Base-by-base conservation (phyloP, 1,140 invertebrate genomes). In the Heliothis virescens region DNA sequence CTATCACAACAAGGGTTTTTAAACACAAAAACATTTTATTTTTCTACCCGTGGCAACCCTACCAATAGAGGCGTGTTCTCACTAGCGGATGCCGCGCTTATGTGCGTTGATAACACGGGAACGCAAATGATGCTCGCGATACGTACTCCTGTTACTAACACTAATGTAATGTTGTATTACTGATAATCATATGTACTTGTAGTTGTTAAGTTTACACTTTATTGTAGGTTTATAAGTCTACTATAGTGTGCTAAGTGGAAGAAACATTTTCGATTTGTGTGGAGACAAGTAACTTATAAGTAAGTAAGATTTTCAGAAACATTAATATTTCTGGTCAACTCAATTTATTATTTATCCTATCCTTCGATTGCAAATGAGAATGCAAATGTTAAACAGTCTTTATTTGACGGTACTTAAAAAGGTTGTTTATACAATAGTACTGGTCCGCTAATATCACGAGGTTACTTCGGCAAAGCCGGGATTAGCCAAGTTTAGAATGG, bases 401-500 rank as follows among this genome's bases (percentile, higher is more conserved):
- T 41, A 0, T 0, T 41, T 41, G 5, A 41, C 1, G 0, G 34
- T 7, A 41, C 34, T 41, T 41, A 41, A 34, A 34, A 34, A 34
- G 34, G 34, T 34, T 34, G 34, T 34, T 5, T 34, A 41, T 41
- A 41, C 34, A 41, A 41, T 41, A 41, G 16, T 63, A 26, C 73
- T 63, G 53, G 74, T 65, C 59, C 29, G 60, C 29, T 76, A 63
- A 65, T 76, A 53, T 72, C 21, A 5, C 59, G 53, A 60, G 59
- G 48, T 48, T 60, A 76, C 74, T 75, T 65, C 18, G 41, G 18
- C 26, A 63, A 76, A 76, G 59, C 74, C 29, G 74, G 59, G 74
- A 62, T 76, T 76, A 76, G 59, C 48, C 48, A 76, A 76, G 59
- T 76, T 76, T 34, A 52, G 74, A 63, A 76, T 76, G 60, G 74